A percentile compares a stretch with the other conserved stretches of the same genome.
Evolutionary conservation across 2,888 invertebrate genomes (phyloP).

Genomic region (Anagyrus pseudococci): DNA sequence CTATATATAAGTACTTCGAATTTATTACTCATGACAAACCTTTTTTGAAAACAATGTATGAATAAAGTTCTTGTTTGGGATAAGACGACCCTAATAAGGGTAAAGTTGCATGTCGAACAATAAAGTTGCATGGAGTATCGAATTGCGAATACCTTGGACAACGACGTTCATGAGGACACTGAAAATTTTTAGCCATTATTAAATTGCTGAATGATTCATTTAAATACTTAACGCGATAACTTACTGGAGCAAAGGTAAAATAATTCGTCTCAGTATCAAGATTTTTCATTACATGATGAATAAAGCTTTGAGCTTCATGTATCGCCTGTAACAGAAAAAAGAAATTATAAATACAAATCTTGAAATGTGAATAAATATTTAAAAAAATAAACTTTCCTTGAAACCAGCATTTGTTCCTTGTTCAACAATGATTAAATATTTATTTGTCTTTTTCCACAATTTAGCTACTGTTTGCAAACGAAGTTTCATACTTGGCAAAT

Average conservation of each 20-base stretch:
- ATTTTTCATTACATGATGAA: slow-evolving; percentile 66
- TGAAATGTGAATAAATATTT: slow-evolving; percentile 14
- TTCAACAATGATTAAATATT: slow-evolving; percentile 84
- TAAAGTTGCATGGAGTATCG: slow-evolving; percentile 81
- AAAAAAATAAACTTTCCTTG: slow-evolving; percentile 60
- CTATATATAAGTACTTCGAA: slow-evolving; percentile 10
- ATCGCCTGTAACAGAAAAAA: slow-evolving; percentile 66
- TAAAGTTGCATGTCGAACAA: slow-evolving; percentile 69
- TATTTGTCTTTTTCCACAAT: slow-evolving; percentile 86
- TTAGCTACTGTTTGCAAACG: slow-evolving; percentile 76
- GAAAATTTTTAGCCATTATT: slow-evolving; percentile 41
- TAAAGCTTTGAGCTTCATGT: slow-evolving; percentile 83
- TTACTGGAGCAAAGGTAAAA: slow-evolving; percentile 80
- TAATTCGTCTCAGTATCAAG: slow-evolving; percentile 51
- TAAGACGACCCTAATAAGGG: slow-evolving; percentile 60
- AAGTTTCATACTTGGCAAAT: slow-evolving; percentile 72
- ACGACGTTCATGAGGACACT: slow-evolving; percentile 82
- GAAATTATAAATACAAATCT: slow-evolving; percentile 2
- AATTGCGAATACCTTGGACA: slow-evolving; percentile 76
- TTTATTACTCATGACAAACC: slow-evolving; percentile 64
- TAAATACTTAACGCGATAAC: slow-evolving; percentile 43
- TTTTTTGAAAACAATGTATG: slow-evolving; percentile 84
- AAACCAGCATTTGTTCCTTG: slow-evolving; percentile 85
- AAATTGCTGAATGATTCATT: not conserved
- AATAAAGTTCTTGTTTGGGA: slow-evolving; percentile 70